These are phyloP conservation scores for Lucilia cuprina DNA, from an alignment of 1,140 invertebrate species.

Conservation along the genomic window DNA sequence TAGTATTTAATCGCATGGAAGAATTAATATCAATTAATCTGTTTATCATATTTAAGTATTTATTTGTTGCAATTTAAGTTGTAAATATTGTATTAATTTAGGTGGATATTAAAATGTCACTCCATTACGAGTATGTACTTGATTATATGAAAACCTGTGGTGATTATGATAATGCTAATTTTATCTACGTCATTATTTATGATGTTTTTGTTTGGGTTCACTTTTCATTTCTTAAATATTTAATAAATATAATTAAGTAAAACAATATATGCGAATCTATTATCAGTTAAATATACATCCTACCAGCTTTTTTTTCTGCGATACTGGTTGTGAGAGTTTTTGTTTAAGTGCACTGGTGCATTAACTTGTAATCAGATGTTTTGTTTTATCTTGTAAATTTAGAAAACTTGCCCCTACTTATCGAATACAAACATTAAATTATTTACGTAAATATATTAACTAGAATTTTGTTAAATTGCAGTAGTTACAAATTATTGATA, in stretches of 20 bases:
- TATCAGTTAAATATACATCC: too few relatives aligned
- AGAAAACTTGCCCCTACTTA: background rate
- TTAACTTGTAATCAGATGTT: too few relatives aligned
- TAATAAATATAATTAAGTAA: too few relatives aligned
- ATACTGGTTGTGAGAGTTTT: too few relatives aligned
- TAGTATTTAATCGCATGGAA: background rate
- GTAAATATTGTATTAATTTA: background rate
- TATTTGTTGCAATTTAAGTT: background rate
- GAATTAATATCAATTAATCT: background rate
- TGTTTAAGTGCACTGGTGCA: too few relatives aligned
- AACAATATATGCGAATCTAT: too few relatives aligned
- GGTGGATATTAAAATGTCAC: background rate
- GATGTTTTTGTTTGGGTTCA: background rate
- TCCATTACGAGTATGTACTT: background rate
- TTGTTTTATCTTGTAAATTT: background rate
- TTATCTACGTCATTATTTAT: background rate
- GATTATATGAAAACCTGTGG: too few relatives aligned
- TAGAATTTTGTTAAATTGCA: too few relatives aligned
- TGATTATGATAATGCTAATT: background rate
- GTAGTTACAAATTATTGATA: background rate
- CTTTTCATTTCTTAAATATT: background rate
- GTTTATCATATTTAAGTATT: background rate
- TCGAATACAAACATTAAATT: background rate
- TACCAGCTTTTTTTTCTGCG: too few relatives aligned
- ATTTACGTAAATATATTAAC: background rate